These are phyloP conservation scores for Ganaspis brasiliensis DNA, from an alignment of 2,888 invertebrate genomes.

Conservation along the genomic window DNA sequence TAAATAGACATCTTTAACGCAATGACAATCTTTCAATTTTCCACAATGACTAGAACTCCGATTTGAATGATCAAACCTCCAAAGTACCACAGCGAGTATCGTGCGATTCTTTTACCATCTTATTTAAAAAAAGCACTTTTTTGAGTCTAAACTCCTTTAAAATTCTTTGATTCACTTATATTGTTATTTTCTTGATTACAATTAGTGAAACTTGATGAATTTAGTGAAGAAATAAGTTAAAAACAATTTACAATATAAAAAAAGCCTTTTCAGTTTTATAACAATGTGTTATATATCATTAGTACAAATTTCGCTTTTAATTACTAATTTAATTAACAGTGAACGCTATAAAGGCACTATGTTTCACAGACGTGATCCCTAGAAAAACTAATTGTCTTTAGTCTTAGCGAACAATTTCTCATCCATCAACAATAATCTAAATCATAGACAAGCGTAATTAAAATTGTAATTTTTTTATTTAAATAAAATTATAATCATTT, in stretches of 20 bases:
- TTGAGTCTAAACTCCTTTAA: neutral
- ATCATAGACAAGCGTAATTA: slow-evolving; percentile 30
- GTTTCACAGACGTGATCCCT: slow-evolving; percentile 69
- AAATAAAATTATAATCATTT: no score
- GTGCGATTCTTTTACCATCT: neutral
- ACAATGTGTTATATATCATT: slow-evolving; percentile 46
- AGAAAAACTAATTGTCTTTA: slow-evolving; percentile 51
- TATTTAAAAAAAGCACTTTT: neutral
- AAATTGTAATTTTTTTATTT: neutral
- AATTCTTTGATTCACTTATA: neutral
- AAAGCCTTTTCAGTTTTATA: no score
- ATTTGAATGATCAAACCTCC: neutral
- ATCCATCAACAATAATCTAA: slow-evolving; percentile 8
- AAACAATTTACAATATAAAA: no score
- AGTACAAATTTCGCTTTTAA: slow-evolving; percentile 43
- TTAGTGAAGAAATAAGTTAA: no score
- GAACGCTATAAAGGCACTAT: slow-evolving; percentile 71
- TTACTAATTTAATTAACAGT: slow-evolving; percentile 57
- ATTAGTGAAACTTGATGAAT: neutral
- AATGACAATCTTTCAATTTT: slow-evolving; percentile 12
- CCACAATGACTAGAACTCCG: slow-evolving; percentile 35
- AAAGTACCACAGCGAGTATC: neutral
- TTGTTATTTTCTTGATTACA: neutral
- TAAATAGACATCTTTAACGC: neutral
- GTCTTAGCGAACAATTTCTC: slow-evolving; percentile 11